Evolutionary conservation across 2,113 vertebrate species (phyloP).

Genomic region (Clarias batrachus): DNA sequence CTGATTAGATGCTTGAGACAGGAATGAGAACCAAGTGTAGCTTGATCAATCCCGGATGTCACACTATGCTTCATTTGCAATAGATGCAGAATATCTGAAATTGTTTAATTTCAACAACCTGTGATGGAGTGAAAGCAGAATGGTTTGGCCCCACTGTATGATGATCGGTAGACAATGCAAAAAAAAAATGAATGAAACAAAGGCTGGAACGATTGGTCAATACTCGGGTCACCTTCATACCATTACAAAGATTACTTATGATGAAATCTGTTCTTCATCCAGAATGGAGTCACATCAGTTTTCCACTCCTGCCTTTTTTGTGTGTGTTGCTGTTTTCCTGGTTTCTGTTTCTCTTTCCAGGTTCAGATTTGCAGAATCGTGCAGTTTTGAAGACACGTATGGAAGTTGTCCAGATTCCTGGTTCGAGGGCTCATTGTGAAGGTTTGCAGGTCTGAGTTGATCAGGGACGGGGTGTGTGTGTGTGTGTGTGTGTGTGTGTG

Average conservation of each 20-base stretch:
- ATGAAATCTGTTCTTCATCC: conserved; percentile 58
- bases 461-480: neutral
- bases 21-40: conserved; percentile 41
- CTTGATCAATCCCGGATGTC: conserved; percentile 30
- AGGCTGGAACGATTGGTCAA: conserved; percentile 66
- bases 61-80: conserved; percentile 20
- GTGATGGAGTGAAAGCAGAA: conserved; percentile 22
- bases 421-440: neutral
- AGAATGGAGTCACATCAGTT: conserved; percentile 40
- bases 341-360: conserved; percentile 54
- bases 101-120: conserved; percentile 1
- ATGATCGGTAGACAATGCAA: conserved; percentile 41
- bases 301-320: conserved; percentile 60
- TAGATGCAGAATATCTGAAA: neutral
- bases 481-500: neutral
- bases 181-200: conserved; percentile 57
- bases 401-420: conserved; percentile 33
- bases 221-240: conserved; percentile 63
- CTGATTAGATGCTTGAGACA: conserved; percentile 30
- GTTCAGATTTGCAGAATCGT: conserved; percentile 52
- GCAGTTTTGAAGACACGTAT: conserved; percentile 31
- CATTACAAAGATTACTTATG: conserved; percentile 58
- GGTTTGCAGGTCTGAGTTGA: conserved; percentile 26
- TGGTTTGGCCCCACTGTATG: conserved; percentile 21
- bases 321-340: conserved; percentile 47